Percentiles rank a stretch among this genome's conserved stretches.
Conservation (phyloP, 2,113 vertebrate genomes). For the Carassius carassius region DNA sequence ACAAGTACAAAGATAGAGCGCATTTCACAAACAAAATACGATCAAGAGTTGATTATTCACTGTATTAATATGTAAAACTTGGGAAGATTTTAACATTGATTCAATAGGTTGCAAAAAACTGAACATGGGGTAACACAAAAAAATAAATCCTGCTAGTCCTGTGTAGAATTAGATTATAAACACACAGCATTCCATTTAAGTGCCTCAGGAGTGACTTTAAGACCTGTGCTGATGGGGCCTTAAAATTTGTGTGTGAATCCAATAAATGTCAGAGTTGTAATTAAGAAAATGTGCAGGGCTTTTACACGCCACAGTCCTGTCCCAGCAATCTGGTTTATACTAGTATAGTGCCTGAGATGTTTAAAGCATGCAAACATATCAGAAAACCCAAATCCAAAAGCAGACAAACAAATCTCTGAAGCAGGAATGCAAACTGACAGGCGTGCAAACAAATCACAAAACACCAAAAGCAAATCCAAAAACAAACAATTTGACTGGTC, state of each 20-base stretch:
- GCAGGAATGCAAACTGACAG: conserved; percentile 34
- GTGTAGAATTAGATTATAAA: conserved; percentile 42
- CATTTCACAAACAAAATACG: background rate
- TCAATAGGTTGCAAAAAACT: conserved; percentile 9
- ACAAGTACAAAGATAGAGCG: background rate
- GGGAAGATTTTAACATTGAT: background rate
- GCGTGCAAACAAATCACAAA: conserved; percentile 40
- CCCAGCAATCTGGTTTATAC: background rate
- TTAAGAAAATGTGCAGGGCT: conserved; percentile 51
- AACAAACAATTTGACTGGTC: background rate
- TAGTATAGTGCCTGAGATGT: conserved; percentile 1
- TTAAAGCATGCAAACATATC: conserved; percentile 20
- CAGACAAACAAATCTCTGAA: conserved; percentile 28
- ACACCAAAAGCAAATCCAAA: conserved; percentile 35
- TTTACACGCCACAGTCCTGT: conserved; percentile 7
- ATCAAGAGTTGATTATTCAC: background rate
- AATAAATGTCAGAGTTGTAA: conserved; percentile 55
- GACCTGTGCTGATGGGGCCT: conserved; percentile 37
- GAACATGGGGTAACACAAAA: conserved; percentile 6
- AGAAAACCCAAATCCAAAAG: conserved; percentile 39
- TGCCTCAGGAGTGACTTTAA: conserved; percentile 37
- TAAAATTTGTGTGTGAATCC: conserved; percentile 50
- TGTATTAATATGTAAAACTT: background rate
- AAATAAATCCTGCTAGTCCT: conserved; percentile 27
- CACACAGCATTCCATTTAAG: conserved; percentile 21